Evolutionary conservation across 2,113 vertebrate species (phyloP).

Genomic region (Motacilla tschutschensis): DNA sequence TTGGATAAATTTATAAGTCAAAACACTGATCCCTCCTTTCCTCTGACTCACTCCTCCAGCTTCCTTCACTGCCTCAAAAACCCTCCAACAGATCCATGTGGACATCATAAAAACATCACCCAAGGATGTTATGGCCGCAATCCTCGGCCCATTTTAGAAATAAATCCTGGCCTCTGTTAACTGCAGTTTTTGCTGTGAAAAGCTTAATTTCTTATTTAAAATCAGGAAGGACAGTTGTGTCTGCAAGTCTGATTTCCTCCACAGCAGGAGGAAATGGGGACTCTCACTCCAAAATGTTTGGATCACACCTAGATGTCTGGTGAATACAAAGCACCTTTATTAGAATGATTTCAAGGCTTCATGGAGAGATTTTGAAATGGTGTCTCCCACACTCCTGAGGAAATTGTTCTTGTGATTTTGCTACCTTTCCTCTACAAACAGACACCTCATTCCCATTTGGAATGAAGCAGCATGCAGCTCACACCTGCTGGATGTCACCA

Average conservation of each 20-base stretch:
- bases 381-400: neutral
- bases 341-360: no score
- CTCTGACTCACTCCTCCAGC: neutral
- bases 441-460: neutral
- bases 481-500: neutral
- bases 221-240: neutral
- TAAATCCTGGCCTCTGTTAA: neutral
- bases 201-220: neutral
- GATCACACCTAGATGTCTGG: neutral
- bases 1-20: neutral
- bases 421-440: neutral
- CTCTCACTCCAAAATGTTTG: neutral
- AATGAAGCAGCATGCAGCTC: neutral
- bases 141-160: neutral
- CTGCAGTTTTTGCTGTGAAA: neutral
- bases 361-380: neutral
- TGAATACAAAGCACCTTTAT: neutral
- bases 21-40: neutral
- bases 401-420: neutral
- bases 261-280: no score
- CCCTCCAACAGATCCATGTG: neutral
- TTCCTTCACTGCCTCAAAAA: neutral
- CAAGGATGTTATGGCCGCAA: neutral
- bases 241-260: neutral
- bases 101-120: neutral